Evolutionary conservation across 1,140 invertebrate genomes (phyloP), one percentile per base, ranked within the genome.

Genomic region (Drosophila sucinea): DNA sequence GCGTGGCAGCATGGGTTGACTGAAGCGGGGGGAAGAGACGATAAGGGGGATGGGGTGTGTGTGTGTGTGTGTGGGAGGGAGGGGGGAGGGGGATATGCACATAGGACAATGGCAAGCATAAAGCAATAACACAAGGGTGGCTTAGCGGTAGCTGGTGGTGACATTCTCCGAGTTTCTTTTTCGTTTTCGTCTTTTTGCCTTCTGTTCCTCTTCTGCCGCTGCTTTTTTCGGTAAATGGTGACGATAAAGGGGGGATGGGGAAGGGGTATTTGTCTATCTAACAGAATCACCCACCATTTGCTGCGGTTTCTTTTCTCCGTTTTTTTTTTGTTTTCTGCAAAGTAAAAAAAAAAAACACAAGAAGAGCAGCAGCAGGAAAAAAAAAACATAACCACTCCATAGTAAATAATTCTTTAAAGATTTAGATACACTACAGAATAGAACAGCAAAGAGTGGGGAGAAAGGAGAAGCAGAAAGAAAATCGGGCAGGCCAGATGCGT

Each of bases 361-460:
- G 8, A 40, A 40, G 8, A 40, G 38, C 38, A 41, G 40, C 40
- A 41, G n/a, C 40, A 17, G n/a, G 11, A 33, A 35, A 57, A 33
- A 60, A 41, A 60, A 44, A 57, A 69, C 58, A 66, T 62, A 77
- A 76, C 72, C 81, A 86, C 57, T 85, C 17, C 23, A 83, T 86
- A 87, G 84, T 87, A 87, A 89, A 87, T 87, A 87, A 87, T 87
- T 87, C 83, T 87, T 87, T 87, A 87, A 87, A 87, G 83, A 87
- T 87, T 87, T 87, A 87, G 79, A 87, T 84, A 87, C 83, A 87
- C 83, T 70, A 67, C 67, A 54, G 11, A 51, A 51, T 27, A 27
- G 44, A 27, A 8, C 44, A 27, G 8, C 7, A 17, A 25, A 27
- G 27, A 51, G 25, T 2, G 11, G 10, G 35, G 32, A 58, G 25